Base-by-base conservation (phyloP, 1,140 invertebrate genomes). In the Leptopilina clavipes region DNA sequence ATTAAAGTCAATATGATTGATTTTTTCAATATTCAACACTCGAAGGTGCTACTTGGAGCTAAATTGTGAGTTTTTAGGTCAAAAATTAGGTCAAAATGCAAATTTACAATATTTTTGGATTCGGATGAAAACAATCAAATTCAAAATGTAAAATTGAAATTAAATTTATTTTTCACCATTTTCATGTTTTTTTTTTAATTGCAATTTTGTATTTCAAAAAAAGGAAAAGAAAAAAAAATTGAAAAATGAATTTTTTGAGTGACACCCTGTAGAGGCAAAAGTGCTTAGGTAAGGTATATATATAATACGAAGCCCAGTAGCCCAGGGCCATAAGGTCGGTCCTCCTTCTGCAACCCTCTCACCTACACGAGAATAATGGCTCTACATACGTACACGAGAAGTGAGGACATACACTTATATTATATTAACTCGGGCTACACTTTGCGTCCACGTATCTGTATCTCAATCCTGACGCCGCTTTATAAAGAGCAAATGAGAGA, bases 271-370 rank as follows among this genome's bases (percentile, higher is more conserved):
- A 87, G 86, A 84, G 72, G 72, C 82, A 81, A 80, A 84, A 65
- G 76, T 82, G 75, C 82, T 84, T 86, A 86, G 84, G 76, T n/a
- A 82, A 56, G 74, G 75, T 85, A 85, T 9, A 31, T 31, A 31
- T 31, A 31, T 31, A 31, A 31, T 31, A 31, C 84, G 85, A 88
- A 89, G 86, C 88, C 88, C 88, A 82, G 88, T 88, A 89, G 88
- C 88, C 88, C 86, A 88, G 87, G 87, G 88, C 86, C 87, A 89
- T 89, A 88, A 88, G 86, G 86, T 89, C 86, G 85, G 83, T 82
- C 86, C 86, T 86, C 82, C 82, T 83, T 84, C 81, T 88, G 85
- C 86, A n/a, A 87, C 85, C 84, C 83, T 87, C 86, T 87, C 87
- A 86, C 86, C 85, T 80, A 87, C 85, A 87, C 86, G 81, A 80